Evolutionary conservation across 2,888 invertebrate genomes (phyloP).

Genomic region (Epinotia bilunana): DNA sequence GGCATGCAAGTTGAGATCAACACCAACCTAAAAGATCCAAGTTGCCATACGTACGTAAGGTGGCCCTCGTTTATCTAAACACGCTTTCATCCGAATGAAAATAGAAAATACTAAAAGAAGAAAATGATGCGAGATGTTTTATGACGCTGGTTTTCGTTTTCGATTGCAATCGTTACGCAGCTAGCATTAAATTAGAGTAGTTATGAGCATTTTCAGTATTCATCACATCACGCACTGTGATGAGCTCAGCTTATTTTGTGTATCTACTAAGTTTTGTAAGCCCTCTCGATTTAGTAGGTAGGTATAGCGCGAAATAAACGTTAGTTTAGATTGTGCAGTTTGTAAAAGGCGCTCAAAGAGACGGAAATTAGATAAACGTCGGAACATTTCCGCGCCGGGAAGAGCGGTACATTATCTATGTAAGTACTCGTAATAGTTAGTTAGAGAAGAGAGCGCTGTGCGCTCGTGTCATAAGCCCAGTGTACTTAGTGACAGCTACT

Average conservation of each 20-base stretch:
- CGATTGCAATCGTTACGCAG: neutral
- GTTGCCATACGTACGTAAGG: neutral
- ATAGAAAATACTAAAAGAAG: neutral
- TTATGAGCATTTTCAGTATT: neutral
- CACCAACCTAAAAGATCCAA: neutral
- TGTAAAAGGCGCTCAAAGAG: neutral
- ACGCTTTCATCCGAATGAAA: neutral
- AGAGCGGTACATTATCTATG: neutral
- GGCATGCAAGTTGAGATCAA: neutral
- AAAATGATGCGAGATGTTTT: neutral
- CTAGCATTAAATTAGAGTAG: too few species aligned
- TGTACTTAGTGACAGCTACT: too few species aligned
- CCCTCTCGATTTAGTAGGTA: neutral
- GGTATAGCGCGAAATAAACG: neutral
- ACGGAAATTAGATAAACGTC: slow-evolving; percentile 11
- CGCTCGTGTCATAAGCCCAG: too few species aligned
- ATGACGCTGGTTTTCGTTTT: neutral
- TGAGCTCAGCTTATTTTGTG: neutral
- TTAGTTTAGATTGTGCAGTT: neutral
- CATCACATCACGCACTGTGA: neutral
- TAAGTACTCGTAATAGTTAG: neutral
- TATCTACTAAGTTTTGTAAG: too few species aligned
- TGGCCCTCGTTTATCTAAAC: neutral
- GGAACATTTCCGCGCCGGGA: neutral
- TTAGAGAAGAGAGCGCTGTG: too few species aligned